phyloP scores from a whole-genome alignment of 2,888 invertebrate genomes.

The Drosophila gaucha region DNA sequence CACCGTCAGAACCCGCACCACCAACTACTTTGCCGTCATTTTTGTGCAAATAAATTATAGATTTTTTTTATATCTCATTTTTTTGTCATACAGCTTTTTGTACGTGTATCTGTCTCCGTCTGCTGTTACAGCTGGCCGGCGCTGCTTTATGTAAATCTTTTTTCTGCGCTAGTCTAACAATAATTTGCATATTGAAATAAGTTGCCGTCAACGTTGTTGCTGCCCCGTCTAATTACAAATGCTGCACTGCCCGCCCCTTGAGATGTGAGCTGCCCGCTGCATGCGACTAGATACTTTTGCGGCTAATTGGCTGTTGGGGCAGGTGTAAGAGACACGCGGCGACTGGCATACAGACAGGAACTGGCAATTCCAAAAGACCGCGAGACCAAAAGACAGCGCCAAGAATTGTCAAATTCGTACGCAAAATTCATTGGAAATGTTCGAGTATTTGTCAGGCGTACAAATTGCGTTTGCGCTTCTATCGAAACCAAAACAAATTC shows the following conservation, averaged over 20 bases:
- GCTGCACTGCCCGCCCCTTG: constrained; percentile 43
- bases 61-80: constrained; percentile 45
- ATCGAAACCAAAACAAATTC: constrained; percentile 52
- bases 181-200: constrained; percentile 68
- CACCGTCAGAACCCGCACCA: constrained; percentile 37
- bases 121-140: constrained; percentile 44
- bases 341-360: constrained; percentile 38
- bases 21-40: constrained; percentile 54
- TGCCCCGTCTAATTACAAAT: constrained; percentile 63
- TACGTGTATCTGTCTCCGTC: constrained; percentile 51
- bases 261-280: constrained; percentile 35
- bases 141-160: constrained; percentile 47
- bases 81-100: constrained; percentile 35
- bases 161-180: constrained; percentile 54
- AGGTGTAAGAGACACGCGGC: constrained; percentile 45
- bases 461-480: constrained; percentile 74
- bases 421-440: constrained; percentile 64
- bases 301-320: constrained; percentile 63
- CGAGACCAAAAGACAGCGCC: constrained; percentile 22
- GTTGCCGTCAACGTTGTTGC: constrained; percentile 38
- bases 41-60: constrained; percentile 74
- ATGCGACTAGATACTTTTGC: constrained; percentile 58
- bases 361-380: constrained; percentile 45
- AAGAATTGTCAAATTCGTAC: constrained; percentile 54
- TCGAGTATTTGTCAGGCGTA: constrained; percentile 69